Percentiles rank a stretch among this genome's conserved stretches.
Evolutionary conservation across 2,797 vertebrate species (phyloP).

Genomic region (Gymnothorax reevesii): DNA sequence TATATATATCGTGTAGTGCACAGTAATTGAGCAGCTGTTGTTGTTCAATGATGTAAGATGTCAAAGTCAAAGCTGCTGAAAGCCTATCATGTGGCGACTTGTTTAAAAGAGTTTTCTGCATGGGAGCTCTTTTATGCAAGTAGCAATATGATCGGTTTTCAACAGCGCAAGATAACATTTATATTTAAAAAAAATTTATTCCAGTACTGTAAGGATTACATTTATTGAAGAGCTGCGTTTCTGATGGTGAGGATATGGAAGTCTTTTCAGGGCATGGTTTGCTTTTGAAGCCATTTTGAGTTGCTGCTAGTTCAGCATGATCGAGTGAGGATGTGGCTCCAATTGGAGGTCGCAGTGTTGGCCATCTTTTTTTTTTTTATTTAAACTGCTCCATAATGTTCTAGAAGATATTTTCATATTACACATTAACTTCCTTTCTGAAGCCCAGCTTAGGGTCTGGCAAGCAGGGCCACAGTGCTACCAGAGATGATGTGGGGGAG

Average conservation of each 20-base stretch:
- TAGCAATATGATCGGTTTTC: too few relatives aligned
- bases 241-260: neutral
- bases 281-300: neutral
- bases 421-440: neutral
- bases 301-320: neutral
- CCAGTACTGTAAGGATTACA: too few relatives aligned
- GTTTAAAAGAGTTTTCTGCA: too few relatives aligned
- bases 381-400: neutral
- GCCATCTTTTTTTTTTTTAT: neutral
- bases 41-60: too few relatives aligned
- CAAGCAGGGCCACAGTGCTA: neutral
- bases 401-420: neutral
- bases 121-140: too few relatives aligned
- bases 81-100: too few relatives aligned
- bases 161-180: too few relatives aligned
- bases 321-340: neutral
- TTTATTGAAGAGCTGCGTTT: too few relatives aligned
- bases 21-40: too few relatives aligned
- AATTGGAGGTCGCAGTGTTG: neutral
- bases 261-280: neutral
- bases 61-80: too few relatives aligned
- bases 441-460: constrained; percentile 1
- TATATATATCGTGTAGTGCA: too few relatives aligned
- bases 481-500: neutral
- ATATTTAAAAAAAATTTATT: too few relatives aligned